phyloP scores from a whole-genome alignment of 2,888 invertebrate genomes.

The Cynaeus angustus region DNA sequence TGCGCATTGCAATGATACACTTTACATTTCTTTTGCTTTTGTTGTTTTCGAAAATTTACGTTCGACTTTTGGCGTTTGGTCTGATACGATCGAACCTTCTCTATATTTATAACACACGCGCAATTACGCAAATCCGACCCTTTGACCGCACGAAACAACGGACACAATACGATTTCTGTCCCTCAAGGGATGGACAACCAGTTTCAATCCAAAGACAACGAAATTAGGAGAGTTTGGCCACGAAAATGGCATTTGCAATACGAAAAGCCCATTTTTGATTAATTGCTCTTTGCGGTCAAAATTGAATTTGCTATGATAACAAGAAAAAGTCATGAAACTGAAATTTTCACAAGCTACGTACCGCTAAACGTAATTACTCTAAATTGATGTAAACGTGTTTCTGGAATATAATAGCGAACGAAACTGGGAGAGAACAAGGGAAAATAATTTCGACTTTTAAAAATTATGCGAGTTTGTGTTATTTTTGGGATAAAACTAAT shows the following conservation, averaged over 20 bases:
- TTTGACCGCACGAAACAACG: constrained; percentile 35
- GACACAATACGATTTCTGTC: constrained; percentile 27
- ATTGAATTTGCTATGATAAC: constrained; percentile 8
- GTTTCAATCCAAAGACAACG: constrained; percentile 19
- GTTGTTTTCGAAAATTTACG: constrained; percentile 24
- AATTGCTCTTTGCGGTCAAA: not conserved
- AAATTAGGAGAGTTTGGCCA: constrained; percentile 23
- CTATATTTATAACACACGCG: constrained; percentile 38
- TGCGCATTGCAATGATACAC: not conserved
- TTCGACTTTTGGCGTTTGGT: constrained; percentile 11
- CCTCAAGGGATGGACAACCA: constrained; percentile 16
- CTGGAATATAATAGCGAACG: constrained; percentile 17
- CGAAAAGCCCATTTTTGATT: not conserved
- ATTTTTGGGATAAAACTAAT: constrained; percentile 16
- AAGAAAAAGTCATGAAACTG: constrained; percentile 17
- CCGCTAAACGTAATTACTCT: constrained; percentile 13
- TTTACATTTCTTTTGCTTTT: not conserved
- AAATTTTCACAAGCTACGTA: constrained; percentile 17
- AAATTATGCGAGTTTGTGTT: constrained; percentile 19
- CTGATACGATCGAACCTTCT: constrained; percentile 23
- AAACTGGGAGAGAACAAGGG: constrained; percentile 2
- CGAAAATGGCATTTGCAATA: not conserved
- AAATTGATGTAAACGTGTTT: constrained; percentile 22
- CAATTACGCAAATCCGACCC: constrained; percentile 41
- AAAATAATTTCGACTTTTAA: constrained; percentile 14